Base-by-base conservation (phyloP, 1,140 invertebrate genomes). In the Lethrus apterus region DNA sequence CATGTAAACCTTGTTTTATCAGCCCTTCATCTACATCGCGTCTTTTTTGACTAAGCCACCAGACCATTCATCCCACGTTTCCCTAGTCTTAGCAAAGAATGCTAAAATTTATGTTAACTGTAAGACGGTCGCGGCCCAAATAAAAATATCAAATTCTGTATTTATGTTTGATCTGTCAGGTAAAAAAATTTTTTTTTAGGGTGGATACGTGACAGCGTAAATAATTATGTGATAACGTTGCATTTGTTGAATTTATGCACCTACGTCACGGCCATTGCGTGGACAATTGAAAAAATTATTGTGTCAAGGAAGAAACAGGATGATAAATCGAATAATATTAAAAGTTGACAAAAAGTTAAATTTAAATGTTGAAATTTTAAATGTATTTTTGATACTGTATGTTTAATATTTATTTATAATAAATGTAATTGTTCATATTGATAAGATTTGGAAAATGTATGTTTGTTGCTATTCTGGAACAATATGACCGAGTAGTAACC, bases 181-280 rank as follows among this genome's bases (percentile, higher is more conserved):
- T 5, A 21, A 21, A 10, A 29, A 5, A 5, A 10, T 13, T 32
- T 47, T 44, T 35, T 65, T 67, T 3, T 49, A 78, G 77, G 75
- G 43, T 73, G 73, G 64, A 73, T 82, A 3, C 70, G 77, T 48
- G 78, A 80, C 58, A 65, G 67, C 0, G 52, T 55, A 2, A 67
- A 68, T 11, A 65, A 75, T 49, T 80, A 78, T 33, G 60, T 72
- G 4, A 64, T 79, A 7, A 73, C 74, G 4, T 52, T 81, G 36
- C 79, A 83, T 52, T 74, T 72, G 51, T 62, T 82, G 0, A 80
- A 83, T 42, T 69, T 79, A 10, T 68, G 79, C 45, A 77, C 78
- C 1, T 80, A 75, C 57, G 43, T 75, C 1, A 78, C 77, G 0
- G 73, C 73, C 0, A 63, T 74, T 7, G 72, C 72, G 0, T 83